Percentiles rank a stretch among this genome's conserved stretches.
phyloP scores from a whole-genome alignment of 2,113 vertebrate species.

The Xiphophorus hellerii region DNA sequence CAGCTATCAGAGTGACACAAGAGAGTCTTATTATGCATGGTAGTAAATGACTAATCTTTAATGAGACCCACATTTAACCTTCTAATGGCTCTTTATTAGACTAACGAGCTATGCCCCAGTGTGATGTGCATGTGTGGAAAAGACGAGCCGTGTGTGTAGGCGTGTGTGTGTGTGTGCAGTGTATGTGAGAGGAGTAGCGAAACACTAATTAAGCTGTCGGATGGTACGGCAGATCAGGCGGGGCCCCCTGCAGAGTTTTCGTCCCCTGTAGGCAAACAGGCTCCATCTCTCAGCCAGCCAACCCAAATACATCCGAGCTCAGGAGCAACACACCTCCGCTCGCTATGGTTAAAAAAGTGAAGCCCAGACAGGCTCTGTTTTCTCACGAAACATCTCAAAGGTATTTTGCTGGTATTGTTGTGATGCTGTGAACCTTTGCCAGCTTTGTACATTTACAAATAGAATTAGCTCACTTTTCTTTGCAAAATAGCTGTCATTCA shows the following conservation, averaged over 20 bases:
- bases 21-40: conserved; percentile 70
- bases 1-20: conserved; percentile 67
- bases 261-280: conserved; percentile 73
- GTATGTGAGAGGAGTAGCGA: conserved; percentile 58
- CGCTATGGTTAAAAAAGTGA: conserved; percentile 53
- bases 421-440: background rate
- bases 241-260: conserved; percentile 69
- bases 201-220: conserved; percentile 77
- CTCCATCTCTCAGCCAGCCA: conserved; percentile 73
- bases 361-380: conserved; percentile 31
- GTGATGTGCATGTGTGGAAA: conserved; percentile 42
- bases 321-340: conserved; percentile 51
- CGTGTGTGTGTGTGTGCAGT: conserved; percentile 30
- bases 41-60: conserved; percentile 77
- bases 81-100: conserved; percentile 76
- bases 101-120: conserved; percentile 69
- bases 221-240: conserved; percentile 71
- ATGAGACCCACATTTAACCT: conserved; percentile 78
- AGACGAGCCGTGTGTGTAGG: conserved; percentile 24
- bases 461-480: background rate
- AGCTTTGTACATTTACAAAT: background rate
- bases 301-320: conserved; percentile 70
- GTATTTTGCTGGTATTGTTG: background rate
- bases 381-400: background rate
- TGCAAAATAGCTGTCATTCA: background rate